These are phyloP conservation scores for Pteruthius melanotis DNA, from an alignment of 2,113 vertebrate species.

Conservation along the genomic window DNA sequence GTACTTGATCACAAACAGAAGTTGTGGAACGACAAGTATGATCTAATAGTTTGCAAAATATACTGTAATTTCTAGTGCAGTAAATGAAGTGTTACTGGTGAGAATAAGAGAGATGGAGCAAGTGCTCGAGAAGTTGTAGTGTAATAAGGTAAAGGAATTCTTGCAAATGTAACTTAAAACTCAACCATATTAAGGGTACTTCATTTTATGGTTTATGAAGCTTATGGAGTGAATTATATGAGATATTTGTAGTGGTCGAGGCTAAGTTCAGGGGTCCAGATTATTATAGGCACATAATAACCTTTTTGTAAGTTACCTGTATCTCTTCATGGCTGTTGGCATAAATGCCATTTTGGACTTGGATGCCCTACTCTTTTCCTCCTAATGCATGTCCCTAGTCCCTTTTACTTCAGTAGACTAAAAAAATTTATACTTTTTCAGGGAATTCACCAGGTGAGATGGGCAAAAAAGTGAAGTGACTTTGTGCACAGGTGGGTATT, in stretches of 20 bases:
- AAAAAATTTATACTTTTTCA: fast-evolving
- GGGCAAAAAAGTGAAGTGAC: fast-evolving
- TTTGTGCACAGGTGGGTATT: neutral
- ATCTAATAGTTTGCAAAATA: neutral
- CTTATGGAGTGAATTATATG: neutral
- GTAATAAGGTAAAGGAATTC: neutral
- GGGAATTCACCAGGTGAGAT: neutral
- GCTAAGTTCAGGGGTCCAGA: neutral
- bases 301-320: neutral
- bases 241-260: neutral
- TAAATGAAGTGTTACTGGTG: neutral
- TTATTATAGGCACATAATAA: neutral
- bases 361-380: fast-evolving
- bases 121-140: neutral
- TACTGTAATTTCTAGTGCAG: neutral
- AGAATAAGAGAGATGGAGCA: neutral
- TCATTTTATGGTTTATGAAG: neutral
- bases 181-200: neutral
- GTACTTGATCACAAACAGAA: fast-evolving
- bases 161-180: neutral
- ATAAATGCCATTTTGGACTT: neutral
- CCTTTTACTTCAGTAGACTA: neutral
- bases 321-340: neutral
- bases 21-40: neutral
- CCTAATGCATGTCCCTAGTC: fast-evolving